These are phyloP conservation scores for Melanotaenia parkinsoni DNA, from an alignment of 2,797 vertebrate species.

Conservation along the genomic window DNA sequence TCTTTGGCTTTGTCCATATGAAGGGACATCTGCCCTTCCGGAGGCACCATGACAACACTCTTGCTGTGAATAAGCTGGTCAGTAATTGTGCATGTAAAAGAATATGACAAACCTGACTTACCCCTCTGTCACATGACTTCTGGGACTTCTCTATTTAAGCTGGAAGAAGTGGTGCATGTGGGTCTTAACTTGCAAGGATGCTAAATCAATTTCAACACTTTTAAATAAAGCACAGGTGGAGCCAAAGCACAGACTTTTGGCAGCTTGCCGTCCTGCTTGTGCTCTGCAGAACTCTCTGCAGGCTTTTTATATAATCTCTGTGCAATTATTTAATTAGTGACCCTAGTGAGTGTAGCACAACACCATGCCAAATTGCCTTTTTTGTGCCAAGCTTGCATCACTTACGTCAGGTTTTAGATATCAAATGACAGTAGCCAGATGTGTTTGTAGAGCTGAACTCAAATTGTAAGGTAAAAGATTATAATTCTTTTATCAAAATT, in stretches of 20 bases:
- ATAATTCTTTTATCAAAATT: not conserved
- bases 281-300: slow-evolving; percentile 56
- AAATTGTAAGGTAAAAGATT: not conserved
- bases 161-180: slow-evolving; percentile 26
- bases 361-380: slow-evolving; percentile 38
- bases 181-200: slow-evolving; percentile 33
- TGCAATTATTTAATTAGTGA: slow-evolving; percentile 68
- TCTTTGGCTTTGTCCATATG: slow-evolving; percentile 60
- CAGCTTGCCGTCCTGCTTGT: slow-evolving; percentile 50
- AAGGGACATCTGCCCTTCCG: slow-evolving; percentile 68
- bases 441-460: not conserved
- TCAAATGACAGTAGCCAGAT: slow-evolving; percentile 4
- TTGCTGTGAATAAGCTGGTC: slow-evolving; percentile 29
- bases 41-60: slow-evolving; percentile 47
- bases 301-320: slow-evolving; percentile 63
- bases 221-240: slow-evolving; percentile 46
- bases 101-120: slow-evolving; percentile 27
- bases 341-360: slow-evolving; percentile 45
- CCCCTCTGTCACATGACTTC: slow-evolving; percentile 47
- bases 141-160: slow-evolving; percentile 20
- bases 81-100: slow-evolving; percentile 24
- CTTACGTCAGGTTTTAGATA: slow-evolving; percentile 31
- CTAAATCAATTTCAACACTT: slow-evolving; percentile 37
- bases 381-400: slow-evolving; percentile 28
- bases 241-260: slow-evolving; percentile 48